A percentile compares a stretch with the other conserved stretches of the same genome.
Conservation (phyloP, 2,888 invertebrate genomes). For the Hydriomena furcata region DNA sequence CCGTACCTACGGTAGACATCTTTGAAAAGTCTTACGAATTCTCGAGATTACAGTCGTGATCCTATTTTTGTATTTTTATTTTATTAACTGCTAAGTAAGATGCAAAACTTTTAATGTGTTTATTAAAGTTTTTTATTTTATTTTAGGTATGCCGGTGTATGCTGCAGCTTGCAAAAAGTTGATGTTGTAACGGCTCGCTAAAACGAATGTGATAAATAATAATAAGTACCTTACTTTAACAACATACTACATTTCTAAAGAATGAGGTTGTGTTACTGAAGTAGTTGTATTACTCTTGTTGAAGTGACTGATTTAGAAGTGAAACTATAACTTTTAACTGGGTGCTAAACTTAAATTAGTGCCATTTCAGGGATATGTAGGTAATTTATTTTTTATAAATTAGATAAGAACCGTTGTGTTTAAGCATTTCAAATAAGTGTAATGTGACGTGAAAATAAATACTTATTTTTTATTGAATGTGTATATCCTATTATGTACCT, state of each 20-base stretch:
- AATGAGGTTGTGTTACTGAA: conserved; percentile 1
- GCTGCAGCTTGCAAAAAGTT: conserved; percentile 49
- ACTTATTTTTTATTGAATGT: conserved; percentile 3
- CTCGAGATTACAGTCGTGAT: no score
- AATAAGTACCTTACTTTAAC: conserved; percentile 2
- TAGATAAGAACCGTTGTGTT: conserved; percentile 12
- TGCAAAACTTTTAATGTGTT: no score
- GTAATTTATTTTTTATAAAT: conserved; percentile 18
- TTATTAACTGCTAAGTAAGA: no score
- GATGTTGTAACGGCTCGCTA: conserved; percentile 7
- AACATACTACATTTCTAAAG: conserved; percentile 4
- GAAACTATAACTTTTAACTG: conserved; percentile 18
- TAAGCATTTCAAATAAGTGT: conserved; percentile 18
- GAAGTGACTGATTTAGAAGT: conserved; percentile 27
- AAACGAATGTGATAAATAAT: conserved; percentile 23
- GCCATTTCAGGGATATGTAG: conserved; percentile 25
- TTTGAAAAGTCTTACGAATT: no score
- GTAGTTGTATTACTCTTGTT: conserved; percentile 18
- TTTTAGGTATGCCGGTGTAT: conserved; percentile 75
- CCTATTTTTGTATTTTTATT: no score
- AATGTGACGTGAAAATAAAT: conserved; percentile 19
- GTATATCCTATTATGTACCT: background rate
- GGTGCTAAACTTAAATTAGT: conserved; percentile 29
- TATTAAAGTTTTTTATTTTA: conserved; percentile 11
- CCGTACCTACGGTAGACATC: no score